A percentile compares a stretch with the other conserved stretches of the same genome.
Evolutionary conservation across 2,888 invertebrate species (phyloP).

Genomic region (Orthonevra nobilis): DNA sequence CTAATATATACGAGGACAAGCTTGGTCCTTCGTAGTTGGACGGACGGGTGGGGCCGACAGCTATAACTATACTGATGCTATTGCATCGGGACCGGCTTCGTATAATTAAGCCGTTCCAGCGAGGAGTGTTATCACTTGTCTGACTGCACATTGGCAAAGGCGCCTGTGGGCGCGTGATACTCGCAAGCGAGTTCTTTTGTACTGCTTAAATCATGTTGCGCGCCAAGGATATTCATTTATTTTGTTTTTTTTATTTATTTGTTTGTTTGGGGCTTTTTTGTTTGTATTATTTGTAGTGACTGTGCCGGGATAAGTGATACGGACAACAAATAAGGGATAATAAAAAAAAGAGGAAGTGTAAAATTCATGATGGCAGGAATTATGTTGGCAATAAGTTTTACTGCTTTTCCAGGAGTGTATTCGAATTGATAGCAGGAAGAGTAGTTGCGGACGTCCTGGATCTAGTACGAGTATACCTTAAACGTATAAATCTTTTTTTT

Average conservation of each 20-base stretch:
- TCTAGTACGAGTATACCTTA: too few relatives aligned
- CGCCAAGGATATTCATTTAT: slow-evolving; percentile 40
- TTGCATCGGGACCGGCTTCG: slow-evolving; percentile 40
- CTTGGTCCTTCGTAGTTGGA: not conserved
- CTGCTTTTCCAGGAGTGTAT: slow-evolving; percentile 17
- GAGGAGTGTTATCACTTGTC: slow-evolving; percentile 55
- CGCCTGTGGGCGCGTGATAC: not conserved
- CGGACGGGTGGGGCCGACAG: not conserved
- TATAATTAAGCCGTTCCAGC: slow-evolving; percentile 57
- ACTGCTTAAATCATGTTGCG: slow-evolving; percentile 53
- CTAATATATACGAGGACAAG: slow-evolving; percentile 5
- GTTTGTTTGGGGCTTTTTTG: slow-evolving; percentile 17
- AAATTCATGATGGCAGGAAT: slow-evolving; percentile 55
- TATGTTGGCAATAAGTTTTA: slow-evolving; percentile 56
- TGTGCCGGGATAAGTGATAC: slow-evolving; percentile 41
- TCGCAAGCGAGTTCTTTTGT: slow-evolving; percentile 20
- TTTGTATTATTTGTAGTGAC: too few relatives aligned
- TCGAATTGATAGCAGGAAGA: slow-evolving; percentile 23
- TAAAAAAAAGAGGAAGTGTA: slow-evolving; percentile 52
- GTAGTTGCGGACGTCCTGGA: too few relatives aligned
- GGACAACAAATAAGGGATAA: slow-evolving; percentile 47
- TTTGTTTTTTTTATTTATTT: slow-evolving; percentile 1
- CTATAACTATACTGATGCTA: not conserved
- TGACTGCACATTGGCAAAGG: slow-evolving; percentile 23
- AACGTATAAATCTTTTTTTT: too few relatives aligned